These are phyloP conservation scores for Leptinotarsa undecemlineata DNA, from an alignment of 1,140 invertebrate genomes.

Conservation along the genomic window DNA sequence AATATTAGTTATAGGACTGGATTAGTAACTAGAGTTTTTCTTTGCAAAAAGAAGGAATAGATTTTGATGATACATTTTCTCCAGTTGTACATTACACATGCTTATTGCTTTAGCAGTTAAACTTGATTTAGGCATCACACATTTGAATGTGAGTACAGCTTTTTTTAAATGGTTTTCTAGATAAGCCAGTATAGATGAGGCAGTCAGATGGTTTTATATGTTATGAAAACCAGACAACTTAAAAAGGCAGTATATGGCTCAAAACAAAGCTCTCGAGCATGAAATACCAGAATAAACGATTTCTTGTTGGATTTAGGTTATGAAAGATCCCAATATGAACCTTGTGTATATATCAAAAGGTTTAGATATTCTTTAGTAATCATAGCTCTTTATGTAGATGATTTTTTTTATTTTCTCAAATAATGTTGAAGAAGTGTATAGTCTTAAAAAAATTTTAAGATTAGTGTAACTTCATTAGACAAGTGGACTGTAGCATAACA, in stretches of 20 bases:
- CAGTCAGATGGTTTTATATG: constrained; percentile 13
- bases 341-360: constrained; percentile 47
- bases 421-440: constrained; percentile 30
- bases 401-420: constrained; percentile 52
- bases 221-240: constrained; percentile 32
- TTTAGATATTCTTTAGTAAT: constrained; percentile 25
- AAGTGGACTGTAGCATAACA: no score
- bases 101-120: background rate
- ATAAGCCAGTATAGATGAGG: constrained; percentile 5
- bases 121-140: background rate
- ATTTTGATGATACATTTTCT: no score
- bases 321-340: constrained; percentile 35
- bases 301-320: constrained; percentile 46
- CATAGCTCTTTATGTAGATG: constrained; percentile 49
- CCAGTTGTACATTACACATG: no score
- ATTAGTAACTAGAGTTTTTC: no score
- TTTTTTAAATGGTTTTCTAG: constrained; percentile 14
- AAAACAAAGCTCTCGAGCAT: constrained; percentile 41
- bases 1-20: no score
- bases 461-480: no score
- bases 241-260: constrained; percentile 49
- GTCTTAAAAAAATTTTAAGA: background rate
- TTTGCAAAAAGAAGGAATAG: no score
- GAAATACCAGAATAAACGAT: constrained; percentile 29
- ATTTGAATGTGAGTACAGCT: background rate